Conservation (phyloP, 1,140 invertebrate species). For the Parapsyche elsis region DNA sequence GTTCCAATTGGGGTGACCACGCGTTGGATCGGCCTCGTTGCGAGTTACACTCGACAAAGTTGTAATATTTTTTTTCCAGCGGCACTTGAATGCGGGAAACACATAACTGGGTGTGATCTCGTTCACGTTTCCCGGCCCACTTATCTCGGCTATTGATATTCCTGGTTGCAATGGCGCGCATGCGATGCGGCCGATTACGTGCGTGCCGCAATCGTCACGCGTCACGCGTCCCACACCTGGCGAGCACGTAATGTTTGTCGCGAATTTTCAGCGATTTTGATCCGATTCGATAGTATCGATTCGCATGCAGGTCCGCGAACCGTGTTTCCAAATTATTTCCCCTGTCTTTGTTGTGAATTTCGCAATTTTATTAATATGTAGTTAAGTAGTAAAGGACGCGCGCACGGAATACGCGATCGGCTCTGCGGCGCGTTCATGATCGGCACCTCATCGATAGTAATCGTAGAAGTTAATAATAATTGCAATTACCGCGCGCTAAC, state of each 20-base stretch:
- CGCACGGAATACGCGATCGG: slow-evolving; percentile 47
- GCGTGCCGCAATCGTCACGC: background rate
- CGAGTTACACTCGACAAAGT: no score
- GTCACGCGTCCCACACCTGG: background rate
- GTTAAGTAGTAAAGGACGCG: slow-evolving; percentile 49
- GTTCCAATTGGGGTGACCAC: no score
- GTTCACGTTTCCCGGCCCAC: background rate
- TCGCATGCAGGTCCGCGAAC: no score
- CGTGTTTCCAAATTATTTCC: background rate
- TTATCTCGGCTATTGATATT: slow-evolving; percentile 18
- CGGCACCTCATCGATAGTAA: no score
- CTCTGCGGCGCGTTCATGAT: background rate
- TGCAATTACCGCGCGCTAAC: no score
- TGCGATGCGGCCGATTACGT: slow-evolving; percentile 20
- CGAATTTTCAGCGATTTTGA: background rate
- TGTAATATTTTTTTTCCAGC: background rate
- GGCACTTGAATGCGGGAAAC: background rate
- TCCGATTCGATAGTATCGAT: background rate
- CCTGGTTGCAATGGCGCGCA: background rate
- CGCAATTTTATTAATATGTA: slow-evolving; percentile 55
- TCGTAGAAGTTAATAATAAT: no score
- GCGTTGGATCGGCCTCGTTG: no score
- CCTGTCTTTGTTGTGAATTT: slow-evolving; percentile 43
- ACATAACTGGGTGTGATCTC: background rate
- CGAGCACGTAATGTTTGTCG: background rate